Evolutionary conservation across 2,888 invertebrate species (phyloP), one percentile per base, ranked within the genome.

Genomic region (Pheosia tremula): DNA sequence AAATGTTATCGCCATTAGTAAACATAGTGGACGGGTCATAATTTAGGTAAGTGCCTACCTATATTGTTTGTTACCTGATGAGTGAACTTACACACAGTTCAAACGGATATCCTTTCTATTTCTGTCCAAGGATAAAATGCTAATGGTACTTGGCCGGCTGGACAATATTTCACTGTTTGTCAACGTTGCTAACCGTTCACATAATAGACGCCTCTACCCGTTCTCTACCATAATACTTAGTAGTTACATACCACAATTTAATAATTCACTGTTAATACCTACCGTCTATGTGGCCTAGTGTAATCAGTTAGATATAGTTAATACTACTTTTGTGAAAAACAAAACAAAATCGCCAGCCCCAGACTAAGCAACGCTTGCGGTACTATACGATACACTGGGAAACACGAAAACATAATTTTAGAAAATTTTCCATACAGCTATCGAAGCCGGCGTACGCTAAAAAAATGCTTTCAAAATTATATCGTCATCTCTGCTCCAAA

Each of bases 71-170:
- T 7, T 39, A 45, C 39, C 37, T 52, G 38, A 13, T 64, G 60
- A 59, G 54, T 61, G 71, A 65, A 62, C 53, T 70, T 78, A 79
- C 80, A 81, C 78, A 78, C 80, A 84, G 83, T 87, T 83, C 81
- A 86, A 89, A 85, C 91, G 92, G 92, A 93, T 91, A 90, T 92
- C 91, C 91, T 91, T 91, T 91, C 90, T 86, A 90, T 87, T 88
- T 88, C 73, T 81, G 87, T 82, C 84, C 91, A 91, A 90, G 91
- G 91, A 88, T 89, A 89, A 47, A 84, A 88, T 85, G 86, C 79
- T 85, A 88, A 82, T 79, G 81, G 79, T 81, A 83, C 84, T 81
- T 83, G 84, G 75, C 75, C 82, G 79, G 77, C 75, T 74, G 78
- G 79, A 78, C 72, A 83, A 85, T 84, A 84, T 83, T 83, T 84